Percentiles rank a stretch among this genome's conserved stretches.
Evolutionary conservation across 2,888 invertebrate genomes (phyloP).

Genomic region (Spodoptera exigua): DNA sequence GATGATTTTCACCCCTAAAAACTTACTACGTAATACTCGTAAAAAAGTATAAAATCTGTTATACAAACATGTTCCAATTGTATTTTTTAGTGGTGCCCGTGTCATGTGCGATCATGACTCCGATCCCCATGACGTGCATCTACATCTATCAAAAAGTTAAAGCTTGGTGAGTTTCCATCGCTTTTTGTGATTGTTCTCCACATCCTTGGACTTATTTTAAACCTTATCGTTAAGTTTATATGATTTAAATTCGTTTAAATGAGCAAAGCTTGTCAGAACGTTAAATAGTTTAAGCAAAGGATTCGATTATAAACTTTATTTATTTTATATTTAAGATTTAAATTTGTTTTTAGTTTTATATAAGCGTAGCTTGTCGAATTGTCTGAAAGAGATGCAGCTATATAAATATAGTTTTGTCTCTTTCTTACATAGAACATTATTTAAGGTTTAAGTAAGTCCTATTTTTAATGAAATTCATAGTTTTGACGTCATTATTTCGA

Average conservation of each 20-base stretch:
- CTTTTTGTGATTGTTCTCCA: constrained; percentile 5
- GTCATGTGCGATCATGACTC: constrained; percentile 97
- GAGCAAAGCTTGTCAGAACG: constrained; percentile 27
- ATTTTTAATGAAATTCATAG: no score
- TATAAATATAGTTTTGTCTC: constrained; percentile 1
- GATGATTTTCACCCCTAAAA: no score
- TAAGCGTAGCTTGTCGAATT: constrained; percentile 28
- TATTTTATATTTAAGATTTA: not conserved
- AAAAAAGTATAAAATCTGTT: no score
- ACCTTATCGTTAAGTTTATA: not conserved
- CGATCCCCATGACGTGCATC: constrained; percentile 92
- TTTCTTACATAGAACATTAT: no score
- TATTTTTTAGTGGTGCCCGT: constrained; percentile 94
- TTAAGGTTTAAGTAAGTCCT: constrained; percentile 7
- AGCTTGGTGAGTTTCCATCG: constrained; percentile 79
- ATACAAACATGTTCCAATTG: no score
- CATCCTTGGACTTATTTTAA: not conserved
- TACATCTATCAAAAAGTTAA: constrained; percentile 88
- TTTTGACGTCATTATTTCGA: constrained; percentile 10
- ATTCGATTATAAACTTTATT: not conserved
- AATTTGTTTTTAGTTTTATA: not conserved
- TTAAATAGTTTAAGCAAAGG: no score
- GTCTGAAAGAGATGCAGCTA: constrained; percentile 19
- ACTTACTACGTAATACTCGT: no score
- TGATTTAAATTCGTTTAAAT: not conserved